Conservation (phyloP, 2,113 vertebrate species). For the Eclectus roratus region DNA sequence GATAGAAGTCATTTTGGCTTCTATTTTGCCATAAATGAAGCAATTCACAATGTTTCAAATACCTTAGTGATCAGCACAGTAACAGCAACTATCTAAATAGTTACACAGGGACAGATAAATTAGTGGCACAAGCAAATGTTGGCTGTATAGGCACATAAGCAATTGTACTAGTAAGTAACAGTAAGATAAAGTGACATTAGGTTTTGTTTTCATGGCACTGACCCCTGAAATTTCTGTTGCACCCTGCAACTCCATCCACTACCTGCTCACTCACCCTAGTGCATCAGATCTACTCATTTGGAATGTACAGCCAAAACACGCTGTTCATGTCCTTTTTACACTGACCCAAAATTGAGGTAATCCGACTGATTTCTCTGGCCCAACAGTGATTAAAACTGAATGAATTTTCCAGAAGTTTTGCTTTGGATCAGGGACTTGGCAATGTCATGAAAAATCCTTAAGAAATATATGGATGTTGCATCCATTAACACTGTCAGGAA, state of each 20-base stretch:
- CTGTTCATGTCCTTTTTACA: neutral
- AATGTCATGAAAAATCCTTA: neutral
- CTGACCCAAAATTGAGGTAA: neutral
- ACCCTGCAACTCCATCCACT: neutral
- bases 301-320: neutral
- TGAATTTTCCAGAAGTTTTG: neutral
- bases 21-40: conserved; percentile 14
- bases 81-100: conserved; percentile 40
- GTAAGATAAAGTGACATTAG: neutral
- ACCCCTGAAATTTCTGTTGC: neutral
- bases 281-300: neutral
- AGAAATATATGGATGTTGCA: neutral
- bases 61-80: conserved; percentile 21
- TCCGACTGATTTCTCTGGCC: neutral
- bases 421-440: neutral
- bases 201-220: neutral
- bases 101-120: conserved; percentile 51
- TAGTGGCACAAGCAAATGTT: conserved; percentile 39
- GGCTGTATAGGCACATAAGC: conserved; percentile 21
- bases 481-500: neutral
- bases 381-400: neutral
- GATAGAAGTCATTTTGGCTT: conserved; percentile 31
- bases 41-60: conserved; percentile 19
- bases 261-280: neutral
- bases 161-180: conserved; percentile 8